Evolutionary conservation across 2,797 vertebrate species (phyloP).

Genomic region (Dendrocincla tyrannina): DNA sequence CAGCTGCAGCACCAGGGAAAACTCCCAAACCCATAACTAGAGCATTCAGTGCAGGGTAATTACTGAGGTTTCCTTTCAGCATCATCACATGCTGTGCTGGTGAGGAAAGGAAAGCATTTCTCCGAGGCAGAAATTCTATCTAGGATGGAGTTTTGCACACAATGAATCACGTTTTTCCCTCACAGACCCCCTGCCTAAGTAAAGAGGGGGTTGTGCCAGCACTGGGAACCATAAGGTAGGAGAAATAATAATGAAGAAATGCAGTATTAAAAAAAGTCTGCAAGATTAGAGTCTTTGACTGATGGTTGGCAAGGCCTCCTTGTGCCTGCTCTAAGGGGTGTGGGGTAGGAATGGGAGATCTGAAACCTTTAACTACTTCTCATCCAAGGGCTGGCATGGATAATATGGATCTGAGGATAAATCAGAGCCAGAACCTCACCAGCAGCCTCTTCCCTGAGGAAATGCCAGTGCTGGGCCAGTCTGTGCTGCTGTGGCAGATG

Average conservation of each 20-base stretch:
- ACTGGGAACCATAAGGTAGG: not conserved
- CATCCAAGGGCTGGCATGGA: not conserved
- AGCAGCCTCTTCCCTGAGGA: slow-evolving; percentile 1
- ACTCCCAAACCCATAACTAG: slow-evolving; percentile 1
- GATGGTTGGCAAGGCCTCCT: not conserved
- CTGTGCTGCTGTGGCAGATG: not conserved
- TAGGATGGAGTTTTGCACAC: not conserved
- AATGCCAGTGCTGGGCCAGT: not conserved
- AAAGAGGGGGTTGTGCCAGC: not conserved
- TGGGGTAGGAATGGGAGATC: not conserved
- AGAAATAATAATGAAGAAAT: slow-evolving; percentile 12
- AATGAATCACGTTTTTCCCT: not conserved
- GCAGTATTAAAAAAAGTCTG: not conserved
- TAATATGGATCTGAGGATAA: not conserved
- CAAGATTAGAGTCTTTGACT: not conserved
- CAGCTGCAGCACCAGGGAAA: not conserved
- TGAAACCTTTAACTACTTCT: slow-evolving; percentile 12
- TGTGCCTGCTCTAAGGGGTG: not conserved
- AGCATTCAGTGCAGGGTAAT: not conserved
- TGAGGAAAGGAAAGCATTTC: slow-evolving; percentile 1
- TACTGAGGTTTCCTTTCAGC: not conserved
- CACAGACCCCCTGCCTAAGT: not conserved
- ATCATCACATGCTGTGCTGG: not conserved
- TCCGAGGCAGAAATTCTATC: not conserved
- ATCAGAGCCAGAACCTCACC: not conserved